Evolutionary conservation across 2,797 vertebrate species (phyloP).

Genomic region (Tamandua tetradactyla): DNA sequence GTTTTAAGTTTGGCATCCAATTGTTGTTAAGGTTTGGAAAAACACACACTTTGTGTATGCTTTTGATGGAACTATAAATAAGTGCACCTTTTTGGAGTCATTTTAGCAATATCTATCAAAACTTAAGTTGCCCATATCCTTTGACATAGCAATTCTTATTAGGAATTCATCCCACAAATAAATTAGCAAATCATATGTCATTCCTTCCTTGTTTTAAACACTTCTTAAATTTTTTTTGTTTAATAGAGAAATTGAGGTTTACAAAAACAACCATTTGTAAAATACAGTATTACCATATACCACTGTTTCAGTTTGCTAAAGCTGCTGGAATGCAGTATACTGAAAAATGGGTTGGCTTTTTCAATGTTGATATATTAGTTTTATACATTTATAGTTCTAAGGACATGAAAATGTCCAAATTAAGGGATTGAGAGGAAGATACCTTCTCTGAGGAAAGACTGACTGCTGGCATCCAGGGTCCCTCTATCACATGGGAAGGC

Average conservation of each 20-base stretch:
- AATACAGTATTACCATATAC: too few species aligned
- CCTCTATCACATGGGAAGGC: too few species aligned
- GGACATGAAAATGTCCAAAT: too few species aligned
- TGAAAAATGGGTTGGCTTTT: too few species aligned
- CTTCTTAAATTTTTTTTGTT: neutral
- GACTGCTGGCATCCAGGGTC: too few species aligned
- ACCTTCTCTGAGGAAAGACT: too few species aligned
- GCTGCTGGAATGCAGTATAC: too few species aligned
- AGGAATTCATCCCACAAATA: conserved; percentile 11
- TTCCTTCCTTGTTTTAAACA: neutral
- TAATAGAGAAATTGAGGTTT: neutral
- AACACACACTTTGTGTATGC: neutral
- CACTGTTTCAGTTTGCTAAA: too few species aligned
- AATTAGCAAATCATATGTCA: conserved; percentile 3
- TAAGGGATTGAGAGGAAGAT: too few species aligned
- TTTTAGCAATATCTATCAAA: neutral
- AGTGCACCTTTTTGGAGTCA: neutral
- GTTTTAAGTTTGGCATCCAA: neutral
- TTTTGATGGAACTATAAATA: neutral
- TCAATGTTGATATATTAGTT: too few species aligned
- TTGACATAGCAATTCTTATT: conserved; percentile 1
- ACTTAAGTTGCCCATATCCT: neutral
- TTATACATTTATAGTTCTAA: too few species aligned
- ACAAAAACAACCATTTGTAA: too few species aligned
- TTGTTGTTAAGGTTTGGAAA: neutral